Conservation (phyloP, 2,113 vertebrate species). For the Colossoma macropomum region DNA sequence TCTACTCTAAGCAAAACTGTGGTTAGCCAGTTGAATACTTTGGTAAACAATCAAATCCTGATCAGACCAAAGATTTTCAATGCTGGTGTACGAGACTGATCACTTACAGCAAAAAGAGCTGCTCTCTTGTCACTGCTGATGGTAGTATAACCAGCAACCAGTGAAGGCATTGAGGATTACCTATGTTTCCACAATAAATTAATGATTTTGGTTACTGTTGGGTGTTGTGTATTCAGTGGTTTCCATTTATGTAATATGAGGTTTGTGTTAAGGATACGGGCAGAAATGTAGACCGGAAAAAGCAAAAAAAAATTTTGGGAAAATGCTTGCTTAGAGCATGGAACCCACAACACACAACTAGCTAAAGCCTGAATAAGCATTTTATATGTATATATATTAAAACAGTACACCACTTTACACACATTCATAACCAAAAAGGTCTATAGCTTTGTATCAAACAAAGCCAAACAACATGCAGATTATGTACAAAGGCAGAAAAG, state of each 20-base stretch:
- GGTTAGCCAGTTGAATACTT: background rate
- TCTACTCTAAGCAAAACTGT: background rate
- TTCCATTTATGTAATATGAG: background rate
- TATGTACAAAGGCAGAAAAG: slow-evolving; percentile 21
- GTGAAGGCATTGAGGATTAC: background rate
- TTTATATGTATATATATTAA: slow-evolving; percentile 19
- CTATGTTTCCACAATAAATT: background rate
- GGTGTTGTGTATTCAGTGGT: background rate
- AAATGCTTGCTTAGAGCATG: background rate
- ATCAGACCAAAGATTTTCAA: background rate
- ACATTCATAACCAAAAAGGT: slow-evolving; percentile 60
- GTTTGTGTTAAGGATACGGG: background rate
- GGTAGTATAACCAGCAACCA: background rate
- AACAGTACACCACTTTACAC: slow-evolving; percentile 42
- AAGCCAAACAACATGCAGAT: slow-evolving; percentile 6
- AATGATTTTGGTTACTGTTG: background rate
- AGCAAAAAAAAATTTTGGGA: background rate
- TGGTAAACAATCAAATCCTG: slow-evolving; percentile 5
- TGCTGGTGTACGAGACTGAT: background rate
- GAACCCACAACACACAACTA: background rate
- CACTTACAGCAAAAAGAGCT: background rate
- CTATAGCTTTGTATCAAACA: slow-evolving; percentile 27
- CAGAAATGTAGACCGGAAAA: background rate
- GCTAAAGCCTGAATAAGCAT: background rate
- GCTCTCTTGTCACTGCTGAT: background rate